These are phyloP conservation scores for Philypnodon macrostomus DNA, from an alignment of 2,797 vertebrate genomes.

Conservation along the genomic window DNA sequence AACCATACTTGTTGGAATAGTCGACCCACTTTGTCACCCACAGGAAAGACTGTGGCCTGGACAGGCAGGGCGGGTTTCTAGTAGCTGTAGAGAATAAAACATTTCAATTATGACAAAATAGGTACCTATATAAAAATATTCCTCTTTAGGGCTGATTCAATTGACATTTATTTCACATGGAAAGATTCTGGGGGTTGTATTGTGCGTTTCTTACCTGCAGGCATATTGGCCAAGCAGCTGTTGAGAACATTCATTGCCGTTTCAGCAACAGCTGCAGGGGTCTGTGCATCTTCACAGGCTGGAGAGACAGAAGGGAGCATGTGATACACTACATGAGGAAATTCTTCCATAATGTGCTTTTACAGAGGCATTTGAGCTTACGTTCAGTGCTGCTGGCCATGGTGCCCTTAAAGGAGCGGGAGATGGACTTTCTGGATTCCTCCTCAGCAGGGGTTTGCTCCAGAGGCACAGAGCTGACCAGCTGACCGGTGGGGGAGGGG, in stretches of 20 bases:
- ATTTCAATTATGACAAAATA: not conserved
- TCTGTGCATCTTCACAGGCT: constrained; percentile 89
- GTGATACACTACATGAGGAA: not conserved
- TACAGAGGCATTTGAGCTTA: constrained; percentile 52
- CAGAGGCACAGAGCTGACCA: constrained; percentile 77
- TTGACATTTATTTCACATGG: no score
- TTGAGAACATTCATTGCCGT: constrained; percentile 84
- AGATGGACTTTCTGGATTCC: constrained; percentile 83
- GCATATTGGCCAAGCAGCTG: constrained; percentile 89
- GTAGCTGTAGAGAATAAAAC: constrained; percentile 72
- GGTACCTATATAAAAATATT: no score
- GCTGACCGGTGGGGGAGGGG: constrained; percentile 67
- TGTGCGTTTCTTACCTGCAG: constrained; percentile 77
- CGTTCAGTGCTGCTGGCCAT: constrained; percentile 92
- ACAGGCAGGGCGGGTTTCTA: constrained; percentile 86
- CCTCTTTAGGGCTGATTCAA: no score
- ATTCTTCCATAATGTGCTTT: not conserved
- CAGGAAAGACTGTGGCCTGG: constrained; percentile 86
- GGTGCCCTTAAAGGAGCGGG: constrained; percentile 85
- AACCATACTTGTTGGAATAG: constrained; percentile 98
- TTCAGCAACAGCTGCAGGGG: constrained; percentile 84
- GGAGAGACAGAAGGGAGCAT: constrained; percentile 7
- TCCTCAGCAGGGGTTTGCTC: constrained; percentile 88
- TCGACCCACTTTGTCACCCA: constrained; percentile 99
- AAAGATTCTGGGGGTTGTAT: no score